Evolutionary conservation across 2,888 invertebrate genomes (phyloP), one percentile per base, ranked within the genome.

Genomic region (Yponomeuta cagnagella): DNA sequence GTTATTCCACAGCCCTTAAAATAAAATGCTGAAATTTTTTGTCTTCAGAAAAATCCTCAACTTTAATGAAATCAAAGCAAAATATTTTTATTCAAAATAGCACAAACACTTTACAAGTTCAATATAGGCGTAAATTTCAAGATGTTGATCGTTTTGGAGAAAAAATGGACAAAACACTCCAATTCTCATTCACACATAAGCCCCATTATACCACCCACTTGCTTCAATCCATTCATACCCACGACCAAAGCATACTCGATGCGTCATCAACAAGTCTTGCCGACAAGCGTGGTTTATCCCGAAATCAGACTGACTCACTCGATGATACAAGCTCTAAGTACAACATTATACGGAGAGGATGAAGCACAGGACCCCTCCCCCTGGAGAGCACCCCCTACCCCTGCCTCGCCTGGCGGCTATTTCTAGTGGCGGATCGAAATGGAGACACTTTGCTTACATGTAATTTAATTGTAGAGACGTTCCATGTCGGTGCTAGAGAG

Each of bases 371-470:
- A 58, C 52, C 52, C 52, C 52, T 5, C 15, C 12, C 52, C 52
- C 52, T 58, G 52, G 52, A 69, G n/a, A 48, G 10, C 67, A 68
- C n/a, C 12, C 23, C 68, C 31, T 63, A 37, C 69, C 71, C 33
- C 69, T 63, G 37, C 15, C 48, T 15, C 52, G 52, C 8, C 52
- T 58, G 52, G 77, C 78, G 75, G 83, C 86, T 88, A 88, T 88
- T 88, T 87, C 86, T 82, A 86, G 85, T 82, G 71, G 68, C 52
- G 52, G 15, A 58, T 58, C 69, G 66, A 70, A 67, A 76, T 81
- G 77, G 88, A 84, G 89, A 89, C 89, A 89, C 88, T 89, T 86
- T 83, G 43, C 43, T 6, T 43, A 84, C 82, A 80, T 81, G 84
- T 84, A 84, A 87, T 85, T 85, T 80, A 84, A 43, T 80, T 31